phyloP scores from a whole-genome alignment of 2,113 vertebrate genomes.

The Machaerirhynchus nigripectus region DNA sequence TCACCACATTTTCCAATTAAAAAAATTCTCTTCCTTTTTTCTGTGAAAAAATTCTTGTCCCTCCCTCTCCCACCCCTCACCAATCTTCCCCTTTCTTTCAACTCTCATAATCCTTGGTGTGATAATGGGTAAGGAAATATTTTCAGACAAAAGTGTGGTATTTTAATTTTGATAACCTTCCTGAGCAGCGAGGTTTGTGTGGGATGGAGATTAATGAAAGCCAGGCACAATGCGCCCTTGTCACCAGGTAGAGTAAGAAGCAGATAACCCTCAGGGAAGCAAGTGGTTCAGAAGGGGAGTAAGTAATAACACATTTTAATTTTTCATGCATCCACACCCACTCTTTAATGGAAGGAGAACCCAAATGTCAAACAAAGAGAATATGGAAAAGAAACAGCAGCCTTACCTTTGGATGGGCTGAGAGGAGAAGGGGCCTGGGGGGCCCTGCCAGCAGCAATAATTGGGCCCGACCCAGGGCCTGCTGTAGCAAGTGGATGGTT shows the following conservation, averaged over 20 bases:
- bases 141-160: constrained; percentile 40
- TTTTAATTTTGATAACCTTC: constrained; percentile 56
- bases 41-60: background rate
- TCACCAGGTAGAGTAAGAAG: constrained; percentile 32
- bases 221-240: background rate
- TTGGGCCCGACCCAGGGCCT: fast-evolving
- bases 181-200: background rate
- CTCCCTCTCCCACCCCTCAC: background rate
- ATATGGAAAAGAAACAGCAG: background rate
- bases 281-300: constrained; percentile 23
- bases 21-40: background rate
- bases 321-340: constrained; percentile 34
- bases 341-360: background rate
- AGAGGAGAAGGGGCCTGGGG: background rate
- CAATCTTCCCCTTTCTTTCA: background rate
- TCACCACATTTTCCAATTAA: constrained; percentile 14
- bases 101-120: constrained; percentile 1
- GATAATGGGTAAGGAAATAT: background rate
- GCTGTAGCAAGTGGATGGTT: background rate
- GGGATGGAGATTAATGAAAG: constrained; percentile 48
- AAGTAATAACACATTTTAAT: constrained; percentile 51
- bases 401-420: background rate
- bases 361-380: background rate
- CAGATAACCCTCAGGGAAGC: constrained; percentile 35
- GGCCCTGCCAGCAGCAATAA: background rate